Base-by-base conservation (phyloP, 2,797 vertebrate genomes). In the Parauchenoglanis punctatus region DNA sequence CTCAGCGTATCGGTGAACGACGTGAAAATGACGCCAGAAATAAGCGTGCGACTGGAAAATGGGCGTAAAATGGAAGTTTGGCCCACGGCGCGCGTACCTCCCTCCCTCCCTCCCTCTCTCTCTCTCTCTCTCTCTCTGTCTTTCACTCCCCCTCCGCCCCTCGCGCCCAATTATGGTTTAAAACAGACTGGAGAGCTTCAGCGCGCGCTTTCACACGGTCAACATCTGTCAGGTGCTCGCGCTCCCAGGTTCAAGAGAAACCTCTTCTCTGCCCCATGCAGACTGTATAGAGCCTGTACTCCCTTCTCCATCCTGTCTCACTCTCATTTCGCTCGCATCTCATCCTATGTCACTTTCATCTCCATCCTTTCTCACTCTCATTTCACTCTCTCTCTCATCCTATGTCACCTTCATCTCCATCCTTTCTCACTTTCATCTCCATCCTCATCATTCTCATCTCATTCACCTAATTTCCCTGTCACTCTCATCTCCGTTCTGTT, bases 191-290 rank as follows among this genome's bases (percentile, higher is more conserved):
- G 93, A 93, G 94, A 93, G 91, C 91, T 31, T 89, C 88, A 92
- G 91, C 87, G 65, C 84, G 92, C 93, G 91, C 94, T 83, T 68
- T 68, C 81, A 83, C 81, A 83, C 81, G 81, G 63, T 83, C 81
- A 83, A 83, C 81, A 83, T 83, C 63, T 83, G 81, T 83, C 81
- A 83, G 81, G 81, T 83, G 87, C 61, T 82, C 89, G 87, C 90
- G 91, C 89, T 90, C 87, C 83, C 87, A 85, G 91, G 93, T 93
- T 93, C 91, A 93, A 93, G 93, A 92, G 92, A 92, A 89, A 90
- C 88, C 90, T 91, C 91, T 92, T 91, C 87, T 82, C 87, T 85
- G 86, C 85, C 54, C 86, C 40, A 78, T 35, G 78, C 49, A 87
- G 88, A 91, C 88, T 84, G 81, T 85, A 89, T 88, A 88, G 52